Evolutionary conservation across 2,797 vertebrate species (phyloP), one percentile per base, ranked within the genome.

Genomic region (Anguilla obscura): DNA sequence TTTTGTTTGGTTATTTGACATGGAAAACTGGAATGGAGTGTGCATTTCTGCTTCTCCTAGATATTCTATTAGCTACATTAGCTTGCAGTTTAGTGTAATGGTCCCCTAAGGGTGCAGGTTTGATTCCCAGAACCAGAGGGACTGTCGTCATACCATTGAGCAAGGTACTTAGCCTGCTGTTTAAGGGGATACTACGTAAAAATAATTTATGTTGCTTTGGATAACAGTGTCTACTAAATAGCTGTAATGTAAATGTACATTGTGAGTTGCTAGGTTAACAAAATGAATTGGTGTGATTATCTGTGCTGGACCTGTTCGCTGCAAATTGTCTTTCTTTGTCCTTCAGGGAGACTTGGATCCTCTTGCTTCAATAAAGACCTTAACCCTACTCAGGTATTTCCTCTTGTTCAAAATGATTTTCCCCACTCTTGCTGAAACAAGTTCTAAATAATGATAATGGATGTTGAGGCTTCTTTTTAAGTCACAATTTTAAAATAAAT

Each of bases 291-390:
- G 76, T 10, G 30, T 33, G 12, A n/a, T 63, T 60, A 40, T 7
- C 54, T 52, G 3, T 86, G 54, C 40, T 84, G 50, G 89, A 84
- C 48, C 83, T 48, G 21, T 69, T 52, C 24, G 27, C 33, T 8
- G 14, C 74, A 36, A 12, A 40, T 16, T 30, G 14, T 33, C 1
- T 66, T 69, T 40, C 86, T 80, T 60, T 89, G 91, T 86, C 27
- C 71, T 8, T 91, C 91, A 99, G 98, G 98, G 98, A 33, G 98
- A 99, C 90, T 93, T 99, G 94, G 98, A 99, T 92, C 97, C 98
- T 0, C 94, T 99, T 91, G 95, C 98, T 52, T 93, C 97, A 2
- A 96, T 99, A 83, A 99, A 98, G 92, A 96, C 97, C 0, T 85
- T 99, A 91, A 96, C 94, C 0, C 98, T 99, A 21, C 95, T 99